These are phyloP conservation scores for Idaea biselata DNA, from an alignment of 2,888 invertebrate genomes.

Conservation along the genomic window DNA sequence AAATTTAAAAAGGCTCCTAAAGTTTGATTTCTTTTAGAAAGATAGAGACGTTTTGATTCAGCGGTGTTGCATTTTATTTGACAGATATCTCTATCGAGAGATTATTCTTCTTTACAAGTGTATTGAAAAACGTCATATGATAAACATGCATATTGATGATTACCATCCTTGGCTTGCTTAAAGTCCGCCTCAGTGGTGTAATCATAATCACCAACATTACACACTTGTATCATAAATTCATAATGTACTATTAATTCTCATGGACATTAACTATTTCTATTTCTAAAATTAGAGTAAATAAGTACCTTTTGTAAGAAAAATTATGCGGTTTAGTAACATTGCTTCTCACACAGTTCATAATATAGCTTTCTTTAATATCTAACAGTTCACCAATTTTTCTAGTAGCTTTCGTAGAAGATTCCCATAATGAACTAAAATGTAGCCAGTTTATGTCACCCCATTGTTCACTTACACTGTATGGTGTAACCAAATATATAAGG, in stretches of 20 bases:
- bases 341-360: conserved; percentile 88
- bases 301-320: neutral
- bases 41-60: no score
- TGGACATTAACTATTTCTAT: conserved; percentile 82
- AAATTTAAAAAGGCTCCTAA: no score
- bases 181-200: conserved; percentile 13
- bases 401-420: conserved; percentile 87
- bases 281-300: conserved; percentile 66
- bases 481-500: conserved; percentile 96
- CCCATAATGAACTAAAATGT: conserved; percentile 90
- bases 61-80: no score
- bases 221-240: no score
- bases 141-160: neutral
- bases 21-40: no score
- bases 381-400: conserved; percentile 93
- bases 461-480: conserved; percentile 91
- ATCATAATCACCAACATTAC: conserved; percentile 54
- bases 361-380: conserved; percentile 92
- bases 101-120: neutral
- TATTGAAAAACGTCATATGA: neutral
- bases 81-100: no score
- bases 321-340: conserved; percentile 43
- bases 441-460: conserved; percentile 91
- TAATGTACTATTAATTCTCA: no score
- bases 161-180: neutral